Percentiles rank a stretch among this genome's conserved stretches.
phyloP scores from a whole-genome alignment of 2,888 invertebrate genomes.

The Doris montereyensis region DNA sequence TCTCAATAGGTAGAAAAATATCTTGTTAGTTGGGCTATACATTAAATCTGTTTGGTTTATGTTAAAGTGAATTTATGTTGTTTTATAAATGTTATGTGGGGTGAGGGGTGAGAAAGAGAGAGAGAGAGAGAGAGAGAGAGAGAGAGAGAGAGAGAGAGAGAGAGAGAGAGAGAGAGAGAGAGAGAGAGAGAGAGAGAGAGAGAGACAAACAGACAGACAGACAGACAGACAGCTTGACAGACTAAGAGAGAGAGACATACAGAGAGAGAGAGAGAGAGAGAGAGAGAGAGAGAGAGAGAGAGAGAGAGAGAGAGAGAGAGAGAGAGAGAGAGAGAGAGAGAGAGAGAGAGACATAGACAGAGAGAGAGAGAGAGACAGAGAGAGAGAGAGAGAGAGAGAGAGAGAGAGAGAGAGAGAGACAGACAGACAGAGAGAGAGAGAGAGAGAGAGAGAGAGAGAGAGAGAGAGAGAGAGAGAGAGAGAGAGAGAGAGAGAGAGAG shows the following conservation, averaged over 20 bases:
- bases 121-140: slow-evolving; percentile 32
- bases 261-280: neutral
- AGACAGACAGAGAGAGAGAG: neutral
- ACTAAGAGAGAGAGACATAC: slow-evolving; percentile 16
- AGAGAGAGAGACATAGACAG: too few relatives aligned
- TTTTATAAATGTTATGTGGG: too few relatives aligned
- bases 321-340: neutral
- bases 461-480: too few relatives aligned
- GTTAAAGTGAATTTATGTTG: too few relatives aligned
- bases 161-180: slow-evolving; percentile 21
- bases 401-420: slow-evolving; percentile 8
- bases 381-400: slow-evolving; percentile 6
- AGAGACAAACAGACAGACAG: too few relatives aligned
- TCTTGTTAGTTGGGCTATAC: too few relatives aligned
- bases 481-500: too few relatives aligned
- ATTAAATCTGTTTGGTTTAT: too few relatives aligned
- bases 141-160: slow-evolving; percentile 34
- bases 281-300: neutral
- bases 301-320: neutral
- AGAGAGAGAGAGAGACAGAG: neutral
- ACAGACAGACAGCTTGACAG: slow-evolving; percentile 15
- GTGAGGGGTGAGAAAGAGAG: slow-evolving; percentile 28
- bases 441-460: slow-evolving; percentile 5
- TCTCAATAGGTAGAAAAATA: too few relatives aligned
- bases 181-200: neutral